phyloP scores from a whole-genome alignment of 2,888 invertebrate genomes.

The Antheraea assamensis region DNA sequence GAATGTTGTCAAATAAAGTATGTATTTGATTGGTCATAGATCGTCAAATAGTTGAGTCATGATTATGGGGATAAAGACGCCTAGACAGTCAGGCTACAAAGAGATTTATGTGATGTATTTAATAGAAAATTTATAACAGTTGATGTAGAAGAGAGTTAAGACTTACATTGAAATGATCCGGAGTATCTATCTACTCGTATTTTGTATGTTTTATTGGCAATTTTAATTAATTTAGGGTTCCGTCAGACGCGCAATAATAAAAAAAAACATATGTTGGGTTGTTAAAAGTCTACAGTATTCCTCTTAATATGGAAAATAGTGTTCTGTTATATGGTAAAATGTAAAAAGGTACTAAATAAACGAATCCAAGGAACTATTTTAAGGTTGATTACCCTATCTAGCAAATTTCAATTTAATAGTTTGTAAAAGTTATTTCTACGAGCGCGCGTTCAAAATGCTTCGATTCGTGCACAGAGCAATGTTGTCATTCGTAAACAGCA shows the following conservation, averaged over 20 bases:
- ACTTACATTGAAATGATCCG: too few species aligned
- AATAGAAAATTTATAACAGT: too few species aligned
- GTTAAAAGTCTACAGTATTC: neutral
- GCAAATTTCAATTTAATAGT: neutral
- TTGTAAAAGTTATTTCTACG: neutral
- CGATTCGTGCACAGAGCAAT: neutral
- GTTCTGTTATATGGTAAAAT: neutral
- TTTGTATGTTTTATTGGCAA: too few species aligned
- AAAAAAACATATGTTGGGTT: neutral
- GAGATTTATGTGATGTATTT: too few species aligned
- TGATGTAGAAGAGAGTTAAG: too few species aligned
- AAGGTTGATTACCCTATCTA: neutral
- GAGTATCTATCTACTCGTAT: too few species aligned
- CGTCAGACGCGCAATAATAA: too few species aligned
- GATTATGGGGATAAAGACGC: too few species aligned
- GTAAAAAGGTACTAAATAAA: neutral
- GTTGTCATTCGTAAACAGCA: neutral
- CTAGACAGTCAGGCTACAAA: too few species aligned
- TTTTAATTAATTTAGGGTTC: neutral
- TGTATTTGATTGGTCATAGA: too few species aligned
- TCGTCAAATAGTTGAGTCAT: too few species aligned
- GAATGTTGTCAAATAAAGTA: too few species aligned
- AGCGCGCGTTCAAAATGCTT: neutral
- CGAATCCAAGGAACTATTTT: neutral
- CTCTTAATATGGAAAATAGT: neutral